Conservation (phyloP, 2,797 vertebrate genomes). For the Sylvilagus floridanus region DNA sequence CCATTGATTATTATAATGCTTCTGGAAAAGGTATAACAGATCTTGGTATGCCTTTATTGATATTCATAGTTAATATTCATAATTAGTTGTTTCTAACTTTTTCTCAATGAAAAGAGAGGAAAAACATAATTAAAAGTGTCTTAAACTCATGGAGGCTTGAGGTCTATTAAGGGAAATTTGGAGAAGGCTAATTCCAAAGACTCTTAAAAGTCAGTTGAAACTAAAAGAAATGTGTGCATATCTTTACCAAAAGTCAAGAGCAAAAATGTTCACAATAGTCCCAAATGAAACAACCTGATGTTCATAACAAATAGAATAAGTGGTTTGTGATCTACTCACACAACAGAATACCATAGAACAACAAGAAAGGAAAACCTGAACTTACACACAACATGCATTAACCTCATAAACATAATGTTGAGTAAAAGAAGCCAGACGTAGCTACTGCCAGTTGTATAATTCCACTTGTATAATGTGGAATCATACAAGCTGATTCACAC, state of each 20-base stretch:
- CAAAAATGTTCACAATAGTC: neutral
- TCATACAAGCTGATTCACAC: neutral
- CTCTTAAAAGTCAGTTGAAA: neutral
- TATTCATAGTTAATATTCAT: conserved; percentile 32
- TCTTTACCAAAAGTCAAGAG: conserved; percentile 31
- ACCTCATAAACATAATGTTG: neutral
- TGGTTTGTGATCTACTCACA: neutral
- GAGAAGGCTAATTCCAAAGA: conserved; percentile 20
- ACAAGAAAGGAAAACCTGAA: neutral
- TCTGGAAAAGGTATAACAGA: conserved; percentile 29
- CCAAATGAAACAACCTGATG: neutral
- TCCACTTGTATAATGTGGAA: neutral
- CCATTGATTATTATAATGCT: neutral
- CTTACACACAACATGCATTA: neutral
- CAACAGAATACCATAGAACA: neutral
- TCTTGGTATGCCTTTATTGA: neutral
- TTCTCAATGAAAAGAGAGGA: neutral
- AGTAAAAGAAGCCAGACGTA: conserved; percentile 15
- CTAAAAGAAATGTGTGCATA: neutral
- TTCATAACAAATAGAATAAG: neutral
- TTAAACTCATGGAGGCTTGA: neutral
- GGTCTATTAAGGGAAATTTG: neutral
- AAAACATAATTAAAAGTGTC: neutral
- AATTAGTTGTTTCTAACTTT: neutral
- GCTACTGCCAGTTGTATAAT: neutral